Evolutionary conservation across 2,797 vertebrate species (phyloP), one percentile per base, ranked within the genome.

Genomic region (Enteromius thamalakanensis): DNA sequence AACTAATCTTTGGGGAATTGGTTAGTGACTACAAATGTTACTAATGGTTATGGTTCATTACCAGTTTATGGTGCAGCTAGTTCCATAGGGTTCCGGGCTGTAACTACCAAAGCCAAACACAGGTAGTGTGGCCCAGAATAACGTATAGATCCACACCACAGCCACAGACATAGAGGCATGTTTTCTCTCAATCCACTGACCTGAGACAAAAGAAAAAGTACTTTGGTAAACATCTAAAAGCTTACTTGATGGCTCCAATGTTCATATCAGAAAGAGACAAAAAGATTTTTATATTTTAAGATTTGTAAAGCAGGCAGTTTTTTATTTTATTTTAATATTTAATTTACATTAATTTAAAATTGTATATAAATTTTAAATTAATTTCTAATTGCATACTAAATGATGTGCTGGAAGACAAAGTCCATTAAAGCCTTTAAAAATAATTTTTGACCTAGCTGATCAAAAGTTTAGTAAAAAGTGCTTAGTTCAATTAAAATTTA

Each of bases 41-140:
- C 26, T 51, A 32, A 49, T 64, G 23, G 5, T n/a, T 40, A 49
- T 23, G n/a, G 21, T 15, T 55, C 42, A 64, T 84, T 90, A 90
- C 90, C 90, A 92, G 87, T 91, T 89, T 79, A 92, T 90, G 62
- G 90, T 92, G 86, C 91, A 93, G 88, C 91, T 93, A 67, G 87
- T 91, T 29, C 91, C 90, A 81, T 89, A 92, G 3, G 92, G 91
- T 74, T 93, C 90, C 70, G 91, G 88, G 81, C 90, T 89, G 6
- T 94, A 93, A 72, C 88, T 92, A 62, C 92, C 91, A 71, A 94
- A 92, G 11, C 90, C 91, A 76, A 93, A 88, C 14, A 77, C 85
- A 37, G 92, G 90, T 34, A 93, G 89, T 12, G 65, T 62, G 23
- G 91, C 90, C 92, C 92, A 91, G 84, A 91, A 89, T 1, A 87